A percentile compares a stretch with the other conserved stretches of the same genome.
Evolutionary conservation across 2,888 invertebrate genomes (phyloP).

Genomic region (Drosophila helvetica): DNA sequence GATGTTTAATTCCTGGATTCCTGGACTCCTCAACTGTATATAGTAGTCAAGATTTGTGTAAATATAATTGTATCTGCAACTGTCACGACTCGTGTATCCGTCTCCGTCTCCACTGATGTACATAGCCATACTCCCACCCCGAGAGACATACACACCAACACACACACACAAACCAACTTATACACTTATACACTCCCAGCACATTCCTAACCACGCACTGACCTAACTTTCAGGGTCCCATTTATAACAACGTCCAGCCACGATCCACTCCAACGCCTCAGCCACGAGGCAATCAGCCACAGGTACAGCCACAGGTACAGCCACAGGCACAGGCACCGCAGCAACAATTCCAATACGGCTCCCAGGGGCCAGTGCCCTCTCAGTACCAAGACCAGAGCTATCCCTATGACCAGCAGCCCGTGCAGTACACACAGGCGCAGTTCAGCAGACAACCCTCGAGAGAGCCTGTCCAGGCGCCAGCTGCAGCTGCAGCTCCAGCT

Average conservation of each 20-base stretch:
- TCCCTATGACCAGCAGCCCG: constrained; percentile 64
- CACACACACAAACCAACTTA: constrained; percentile 19
- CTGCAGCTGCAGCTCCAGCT: too few relatives aligned
- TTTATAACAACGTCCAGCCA: constrained; percentile 78
- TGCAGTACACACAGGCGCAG: constrained; percentile 78
- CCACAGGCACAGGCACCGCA: constrained; percentile 22
- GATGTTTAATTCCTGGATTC: background rate
- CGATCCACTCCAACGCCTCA: constrained; percentile 53
- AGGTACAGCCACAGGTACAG: background rate
- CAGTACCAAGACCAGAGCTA: constrained; percentile 57
- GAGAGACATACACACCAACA: constrained; percentile 13
- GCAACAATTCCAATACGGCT: constrained; percentile 54
- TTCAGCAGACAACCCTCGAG: constrained; percentile 71
- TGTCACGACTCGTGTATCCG: constrained; percentile 41
- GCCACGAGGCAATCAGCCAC: constrained; percentile 4
- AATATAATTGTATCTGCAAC: constrained; percentile 58
- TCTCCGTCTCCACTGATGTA: constrained; percentile 46
- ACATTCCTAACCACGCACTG: constrained; percentile 53
- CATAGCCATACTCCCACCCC: constrained; percentile 8
- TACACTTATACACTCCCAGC: constrained; percentile 18
- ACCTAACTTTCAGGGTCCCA: constrained; percentile 75
- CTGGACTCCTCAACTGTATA: constrained; percentile 10
- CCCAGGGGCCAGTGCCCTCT: constrained; percentile 37
- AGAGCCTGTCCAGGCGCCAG: constrained; percentile 51
- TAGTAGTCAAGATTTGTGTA: constrained; percentile 44